Percentiles rank a stretch among this genome's conserved stretches.
Conservation (phyloP, 2,888 invertebrate species). For the Neuroscelio doddi region DNA sequence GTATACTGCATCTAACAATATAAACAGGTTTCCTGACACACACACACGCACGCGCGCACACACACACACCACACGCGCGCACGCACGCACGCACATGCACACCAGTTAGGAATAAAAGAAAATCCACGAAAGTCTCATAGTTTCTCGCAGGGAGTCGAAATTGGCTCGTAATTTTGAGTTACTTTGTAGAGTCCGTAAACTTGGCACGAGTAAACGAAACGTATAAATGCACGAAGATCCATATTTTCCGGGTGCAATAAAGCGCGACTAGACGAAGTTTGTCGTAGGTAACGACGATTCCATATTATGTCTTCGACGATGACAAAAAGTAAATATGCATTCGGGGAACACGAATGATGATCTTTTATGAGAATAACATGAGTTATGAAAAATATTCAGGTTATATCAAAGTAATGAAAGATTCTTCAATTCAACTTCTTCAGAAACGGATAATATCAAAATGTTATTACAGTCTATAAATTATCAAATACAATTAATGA, state of each 20-base stretch:
- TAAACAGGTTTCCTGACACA: not conserved
- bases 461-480: too few species aligned
- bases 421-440: not conserved
- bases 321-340: constrained; percentile 29
- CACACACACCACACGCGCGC: not conserved
- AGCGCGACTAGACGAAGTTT: constrained; percentile 32
- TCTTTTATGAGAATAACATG: constrained; percentile 19
- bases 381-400: constrained; percentile 10
- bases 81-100: too few species aligned
- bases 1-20: not conserved
- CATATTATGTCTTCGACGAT: constrained; percentile 23
- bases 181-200: constrained; percentile 15
- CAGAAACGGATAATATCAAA: too few species aligned
- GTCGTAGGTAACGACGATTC: constrained; percentile 19
- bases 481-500: too few species aligned
- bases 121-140: constrained; percentile 5
- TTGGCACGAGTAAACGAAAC: constrained; percentile 25
- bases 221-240: constrained; percentile 17
- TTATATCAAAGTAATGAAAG: constrained; percentile 5
- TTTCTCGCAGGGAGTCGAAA: constrained; percentile 9
- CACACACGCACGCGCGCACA: not conserved
- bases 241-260: constrained; percentile 28
- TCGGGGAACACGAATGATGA: constrained; percentile 15
- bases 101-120: not conserved
- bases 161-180: constrained; percentile 23